Base-by-base conservation (phyloP, 2,797 vertebrate species). In the Natrix natrix region DNA sequence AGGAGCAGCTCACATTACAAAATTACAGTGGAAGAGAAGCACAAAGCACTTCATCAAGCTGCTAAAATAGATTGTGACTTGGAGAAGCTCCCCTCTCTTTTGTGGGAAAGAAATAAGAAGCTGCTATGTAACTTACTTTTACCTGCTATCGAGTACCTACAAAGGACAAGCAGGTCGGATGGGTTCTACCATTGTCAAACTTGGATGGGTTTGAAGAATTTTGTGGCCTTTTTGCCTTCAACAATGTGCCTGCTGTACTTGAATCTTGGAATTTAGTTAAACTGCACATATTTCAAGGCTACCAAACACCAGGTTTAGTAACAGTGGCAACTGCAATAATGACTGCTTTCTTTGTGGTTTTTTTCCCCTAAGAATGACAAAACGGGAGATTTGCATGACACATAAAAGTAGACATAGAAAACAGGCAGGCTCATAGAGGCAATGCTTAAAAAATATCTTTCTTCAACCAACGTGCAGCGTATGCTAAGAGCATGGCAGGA, bases 61-160 rank as follows among this genome's bases (percentile, higher is more conserved):
- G 92, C 94, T 88, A 93, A 97, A 97, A 97, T 95, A 97, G 97
- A 96, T 96, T 91, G 90, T 94, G 94, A 93, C 48, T 89, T 83
- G 78, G 91, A 92, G 93, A 24, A 13, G 17, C 20, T 89, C 48
- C 86, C 93, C 56, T 91, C 92, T 92, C 22, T 57, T 32, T 17
- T 56, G 90, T 0, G 28, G 26, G 43, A 24, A 8, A 6, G 37
- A 95, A 96, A 96, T 91, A 92, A 96, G 94, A 92, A 96, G 94
- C 95, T 94, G 93, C 94, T 93, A 89, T 95, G 92, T 0, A n/a
- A 59, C 61, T 54, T 90, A 93, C 88, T 56, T 91, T 95, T 95
- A 96, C 96, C 96, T 97, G 96, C 95, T 89, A 57, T 95, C 59
- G 92, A 95, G 95, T 95, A 94, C 74, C 96, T 96, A 96, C 86